Base-by-base conservation (phyloP, 2,113 vertebrate genomes). In the Thymallus thymallus region DNA sequence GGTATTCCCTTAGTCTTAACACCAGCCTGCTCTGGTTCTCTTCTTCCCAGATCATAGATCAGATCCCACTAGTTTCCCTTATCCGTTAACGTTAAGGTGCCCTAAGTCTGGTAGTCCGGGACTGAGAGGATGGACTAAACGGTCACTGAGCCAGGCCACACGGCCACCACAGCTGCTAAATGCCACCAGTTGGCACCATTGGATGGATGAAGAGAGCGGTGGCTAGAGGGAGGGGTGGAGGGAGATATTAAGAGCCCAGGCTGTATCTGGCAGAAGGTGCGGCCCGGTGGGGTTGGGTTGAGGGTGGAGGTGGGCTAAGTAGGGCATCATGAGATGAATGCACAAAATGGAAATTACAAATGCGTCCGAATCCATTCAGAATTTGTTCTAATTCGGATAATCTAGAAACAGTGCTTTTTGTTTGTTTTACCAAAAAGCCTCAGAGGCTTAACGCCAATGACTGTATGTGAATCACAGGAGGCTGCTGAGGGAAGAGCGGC, bases 231-330 rank as follows among this genome's bases (percentile, higher is more conserved):
- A 41, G 2, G 35, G 9, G 9, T 41, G 35, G 35, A 41, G 12
- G 76, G 23, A 69, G 18, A 6, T 4, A 80, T 83, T 75, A 79
- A 51, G 56, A 76, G 56, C 5, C 4, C 66, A 72, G 79, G 67
- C 76, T 80, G 76, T 62, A 76, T 72, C 46, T 79, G 79, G 78
- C 85, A 85, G 80, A 86, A 75, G 80, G 84, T 63, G 41, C 3
- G 0, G 26, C n/a, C 45, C 20, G 5, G 29, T 41, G 16, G 4
- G 7, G 35, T 22, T 5, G n/a, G 35, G 7, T 41, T 41, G 1
- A 41, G 35, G 35, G 35, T 41, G 69, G 68, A 46, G 48, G 26
- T 41, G 35, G 35, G 35, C 1, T 41, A 41, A 41, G 35, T 20
- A 73, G 48, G 58, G 32, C 65, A 67, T 30, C 32, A n/a, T 12